Evolutionary conservation across 1,140 invertebrate species (phyloP).

Genomic region (Euwallacea fornicatus): DNA sequence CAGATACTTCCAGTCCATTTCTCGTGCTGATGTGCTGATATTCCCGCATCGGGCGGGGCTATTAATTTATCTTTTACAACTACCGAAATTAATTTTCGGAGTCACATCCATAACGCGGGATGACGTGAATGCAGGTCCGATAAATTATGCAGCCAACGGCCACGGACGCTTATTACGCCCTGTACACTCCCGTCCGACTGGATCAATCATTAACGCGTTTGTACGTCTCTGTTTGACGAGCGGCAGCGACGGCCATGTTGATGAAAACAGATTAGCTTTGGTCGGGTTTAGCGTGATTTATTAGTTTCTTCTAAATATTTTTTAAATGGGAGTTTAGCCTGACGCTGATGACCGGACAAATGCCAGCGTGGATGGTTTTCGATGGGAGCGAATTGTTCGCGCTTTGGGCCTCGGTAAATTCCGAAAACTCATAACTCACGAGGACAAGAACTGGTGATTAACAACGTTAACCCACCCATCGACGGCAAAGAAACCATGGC

Average conservation of each 20-base stretch:
- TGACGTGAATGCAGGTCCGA: constrained; percentile 46
- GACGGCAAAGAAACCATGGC: no score
- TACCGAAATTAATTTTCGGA: constrained; percentile 46
- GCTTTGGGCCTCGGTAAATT: no score
- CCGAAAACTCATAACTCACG: no score
- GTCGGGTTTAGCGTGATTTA: constrained; percentile 21
- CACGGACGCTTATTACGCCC: constrained; percentile 39
- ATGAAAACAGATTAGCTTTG: constrained; percentile 34
- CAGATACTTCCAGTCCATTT: constrained; percentile 43
- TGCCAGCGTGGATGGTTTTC: no score
- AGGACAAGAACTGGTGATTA: no score
- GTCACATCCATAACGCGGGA: constrained; percentile 43
- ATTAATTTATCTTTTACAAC: constrained; percentile 47
- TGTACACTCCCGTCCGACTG: constrained; percentile 12
- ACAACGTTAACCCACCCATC: no score
- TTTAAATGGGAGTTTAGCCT: constrained; percentile 5
- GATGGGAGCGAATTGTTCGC: no score
- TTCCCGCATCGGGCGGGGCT: constrained; percentile 33
- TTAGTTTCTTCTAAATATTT: constrained; percentile 19
- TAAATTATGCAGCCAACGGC: constrained; percentile 43
- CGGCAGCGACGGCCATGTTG: constrained; percentile 23
- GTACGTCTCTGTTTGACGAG: constrained; percentile 35
- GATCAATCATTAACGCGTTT: constrained; percentile 40
- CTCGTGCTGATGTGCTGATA: constrained; percentile 30
- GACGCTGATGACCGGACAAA: no score